Evolutionary conservation across 1,140 invertebrate genomes (phyloP), one percentile per base, ranked within the genome.

Genomic region (Temnothorax curvispinosus): DNA sequence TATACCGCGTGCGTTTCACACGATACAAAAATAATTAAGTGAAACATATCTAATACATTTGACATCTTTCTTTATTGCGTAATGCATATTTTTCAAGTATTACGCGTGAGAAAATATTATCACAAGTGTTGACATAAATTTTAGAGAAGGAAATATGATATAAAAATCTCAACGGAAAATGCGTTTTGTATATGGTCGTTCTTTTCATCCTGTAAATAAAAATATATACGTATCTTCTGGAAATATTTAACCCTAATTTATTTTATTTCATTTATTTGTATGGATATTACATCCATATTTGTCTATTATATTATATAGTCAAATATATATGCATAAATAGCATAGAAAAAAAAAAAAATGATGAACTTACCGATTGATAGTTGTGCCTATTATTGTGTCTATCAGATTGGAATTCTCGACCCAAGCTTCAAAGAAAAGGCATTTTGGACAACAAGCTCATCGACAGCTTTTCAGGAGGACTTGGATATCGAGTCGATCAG

Each of bases 361-460:
- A 74, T 74, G 0, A 27, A 47, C 7, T 4, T 27, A 38, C 35
- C 3, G 56, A 15, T 84, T 27, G 27, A 27, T 27, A 27, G 27
- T 27, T 74, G 6, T 50, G 35, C 0, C 41, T 72, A 32, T 44
- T 67, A 47, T 84, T 84, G 21, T 50, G 11, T 15, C 18, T 77
- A 77, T 54, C 41, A 93, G 92, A 82, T 85, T 91, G 67, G 88
- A 92, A 56, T 87, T 87, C 11, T 85, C 89, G 4, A 89, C 89
- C 0, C 86, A 80, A 41, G 8, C 76, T n/a, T n/a, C 86, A 8
- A 91, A 93, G 60, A 93, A 92, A 38, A 86, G 67, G 15, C 89
- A 87, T 21, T 90, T 71, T 0, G 69, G 47, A 72, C 84, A 50
- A 75, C 89, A 88, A 69, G 52, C 32, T 64, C 86, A 58, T 54